A percentile compares a stretch with the other conserved stretches of the same genome.
Evolutionary conservation across 2,113 vertebrate species (phyloP).

Genomic region (Pan troglodytes): DNA sequence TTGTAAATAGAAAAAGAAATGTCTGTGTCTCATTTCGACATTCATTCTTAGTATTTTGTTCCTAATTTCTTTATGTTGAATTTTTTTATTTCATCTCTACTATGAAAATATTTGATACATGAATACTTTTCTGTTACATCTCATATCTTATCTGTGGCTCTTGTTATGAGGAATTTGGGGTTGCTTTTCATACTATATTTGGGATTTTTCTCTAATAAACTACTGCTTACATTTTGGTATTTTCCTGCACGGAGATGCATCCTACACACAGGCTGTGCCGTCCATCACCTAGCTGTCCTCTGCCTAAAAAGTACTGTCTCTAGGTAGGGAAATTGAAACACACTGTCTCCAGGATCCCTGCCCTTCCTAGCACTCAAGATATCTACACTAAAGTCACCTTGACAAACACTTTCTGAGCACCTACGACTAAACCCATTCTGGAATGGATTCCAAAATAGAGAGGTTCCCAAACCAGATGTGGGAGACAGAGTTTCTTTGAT

Average conservation of each 20-base stretch:
- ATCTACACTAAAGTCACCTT: rapidly evolving
- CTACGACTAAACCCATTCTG: background rate
- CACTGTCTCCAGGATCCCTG: background rate
- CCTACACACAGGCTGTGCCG: rapidly evolving
- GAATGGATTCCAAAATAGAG: background rate
- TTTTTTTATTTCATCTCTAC: conserved; percentile 8
- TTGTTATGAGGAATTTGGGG: too few species aligned
- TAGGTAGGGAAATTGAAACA: too few species aligned
- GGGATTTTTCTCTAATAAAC: background rate
- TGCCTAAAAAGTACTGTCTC: too few species aligned
- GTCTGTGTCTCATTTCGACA: background rate
- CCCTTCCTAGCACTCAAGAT: too few species aligned
- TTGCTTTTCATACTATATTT: background rate
- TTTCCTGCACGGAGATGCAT: too few species aligned
- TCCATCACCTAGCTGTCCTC: too few species aligned
- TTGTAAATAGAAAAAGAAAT: conserved; percentile 50
- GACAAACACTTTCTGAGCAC: background rate
- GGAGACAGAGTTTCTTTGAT: background rate
- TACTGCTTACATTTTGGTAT: background rate
- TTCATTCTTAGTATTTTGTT: conserved; percentile 40
- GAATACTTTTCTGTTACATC: background rate
- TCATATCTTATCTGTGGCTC: background rate
- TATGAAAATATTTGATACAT: conserved; percentile 9
- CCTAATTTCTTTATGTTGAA: background rate
- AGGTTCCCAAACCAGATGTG: background rate